phyloP scores from a whole-genome alignment of 2,797 vertebrate genomes.

The Cirrhinus mrigala region DNA sequence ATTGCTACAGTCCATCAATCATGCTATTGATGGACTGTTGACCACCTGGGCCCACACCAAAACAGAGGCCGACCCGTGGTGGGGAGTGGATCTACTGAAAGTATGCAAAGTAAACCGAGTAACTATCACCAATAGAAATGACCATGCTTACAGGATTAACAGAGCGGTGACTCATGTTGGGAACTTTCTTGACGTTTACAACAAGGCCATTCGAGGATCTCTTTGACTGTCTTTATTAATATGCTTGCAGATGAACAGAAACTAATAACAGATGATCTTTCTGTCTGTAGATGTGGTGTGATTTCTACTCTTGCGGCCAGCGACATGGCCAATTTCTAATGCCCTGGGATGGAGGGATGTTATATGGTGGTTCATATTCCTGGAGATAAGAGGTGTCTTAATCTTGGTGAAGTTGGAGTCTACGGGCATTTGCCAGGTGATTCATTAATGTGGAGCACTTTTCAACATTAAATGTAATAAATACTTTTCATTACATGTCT shows the following conservation, averaged over 20 bases:
- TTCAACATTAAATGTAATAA: background rate
- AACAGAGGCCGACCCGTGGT: background rate
- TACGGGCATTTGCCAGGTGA: background rate
- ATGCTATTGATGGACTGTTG: background rate
- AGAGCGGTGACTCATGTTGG: background rate
- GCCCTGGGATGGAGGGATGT: too few relatives aligned
- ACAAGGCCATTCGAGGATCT: background rate
- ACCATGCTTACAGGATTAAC: rapidly evolving
- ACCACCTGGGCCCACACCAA: background rate
- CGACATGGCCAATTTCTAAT: too few relatives aligned
- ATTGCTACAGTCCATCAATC: too few relatives aligned
- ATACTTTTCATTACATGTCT: background rate
- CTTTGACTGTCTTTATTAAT: background rate
- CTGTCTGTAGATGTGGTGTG: background rate
- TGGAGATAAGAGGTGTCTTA: too few relatives aligned
- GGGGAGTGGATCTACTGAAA: slow-evolving; percentile 31
- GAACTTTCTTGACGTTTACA: background rate
- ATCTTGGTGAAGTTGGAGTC: too few relatives aligned
- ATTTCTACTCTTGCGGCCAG: background rate
- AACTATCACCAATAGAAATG: background rate
- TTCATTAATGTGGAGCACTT: background rate
- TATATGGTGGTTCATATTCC: too few relatives aligned
- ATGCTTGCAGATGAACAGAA: background rate
- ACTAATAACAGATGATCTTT: background rate
- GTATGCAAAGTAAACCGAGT: background rate